Evolutionary conservation across 2,888 invertebrate genomes (phyloP).

Genomic region (Netelia inedita): DNA sequence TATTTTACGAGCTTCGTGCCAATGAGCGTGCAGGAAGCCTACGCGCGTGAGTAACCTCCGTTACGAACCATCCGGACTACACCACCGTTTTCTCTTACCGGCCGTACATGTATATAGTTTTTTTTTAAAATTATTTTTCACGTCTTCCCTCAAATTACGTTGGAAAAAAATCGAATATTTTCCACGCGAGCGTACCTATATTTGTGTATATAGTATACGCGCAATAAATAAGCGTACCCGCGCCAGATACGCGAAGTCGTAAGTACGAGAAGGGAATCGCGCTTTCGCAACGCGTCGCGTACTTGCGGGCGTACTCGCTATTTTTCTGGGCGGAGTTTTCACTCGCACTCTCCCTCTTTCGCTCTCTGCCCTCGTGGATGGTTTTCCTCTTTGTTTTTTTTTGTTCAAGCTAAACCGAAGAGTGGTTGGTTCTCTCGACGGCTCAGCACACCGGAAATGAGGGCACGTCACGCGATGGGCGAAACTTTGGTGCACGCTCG

Average conservation of each 20-base stretch:
- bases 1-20: neutral
- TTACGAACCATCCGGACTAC: neutral
- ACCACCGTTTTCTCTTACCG: neutral
- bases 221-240: no score
- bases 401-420: slow-evolving; percentile 17
- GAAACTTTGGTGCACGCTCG: slow-evolving; percentile 69
- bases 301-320: neutral
- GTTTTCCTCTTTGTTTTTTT: neutral
- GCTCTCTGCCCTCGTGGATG: slow-evolving; percentile 21
- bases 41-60: slow-evolving; percentile 27
- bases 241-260: neutral
- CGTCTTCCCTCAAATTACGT: slow-evolving; percentile 23
- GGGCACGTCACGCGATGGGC: slow-evolving; percentile 69
- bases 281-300: neutral
- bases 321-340: slow-evolving; percentile 40
- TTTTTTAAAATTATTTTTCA: neutral
- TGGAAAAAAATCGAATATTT: slow-evolving; percentile 47
- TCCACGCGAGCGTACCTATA: neutral
- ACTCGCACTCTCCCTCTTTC: slow-evolving; percentile 10
- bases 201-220: neutral
- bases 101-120: neutral
- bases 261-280: neutral
- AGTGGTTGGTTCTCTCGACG: slow-evolving; percentile 4
- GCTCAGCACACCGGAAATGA: slow-evolving; percentile 53
- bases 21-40: slow-evolving; percentile 27